A percentile compares a stretch with the other conserved stretches of the same genome.
These are phyloP conservation scores for Callimorpha dominula DNA, from an alignment of 2,888 invertebrate species.

Conservation along the genomic window DNA sequence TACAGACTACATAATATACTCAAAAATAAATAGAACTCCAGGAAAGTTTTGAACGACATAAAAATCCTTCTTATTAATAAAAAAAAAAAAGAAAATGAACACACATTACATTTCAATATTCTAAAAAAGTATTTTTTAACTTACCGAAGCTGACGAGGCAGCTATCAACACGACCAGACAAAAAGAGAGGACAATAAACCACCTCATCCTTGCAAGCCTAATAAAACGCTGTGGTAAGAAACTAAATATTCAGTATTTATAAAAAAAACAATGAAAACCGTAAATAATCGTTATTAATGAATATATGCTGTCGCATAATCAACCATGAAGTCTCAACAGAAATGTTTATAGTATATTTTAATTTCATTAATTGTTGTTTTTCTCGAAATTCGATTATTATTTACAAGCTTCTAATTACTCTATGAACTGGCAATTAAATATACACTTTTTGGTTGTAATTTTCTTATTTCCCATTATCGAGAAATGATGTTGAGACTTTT, in stretches of 20 bases:
- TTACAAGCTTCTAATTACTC: conserved; percentile 25
- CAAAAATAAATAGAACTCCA: too few species aligned
- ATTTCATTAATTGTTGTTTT: conserved; percentile 25
- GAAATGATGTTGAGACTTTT: not conserved
- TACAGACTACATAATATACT: too few species aligned
- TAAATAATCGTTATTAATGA: conserved; percentile 59
- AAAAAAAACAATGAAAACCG: conserved; percentile 37
- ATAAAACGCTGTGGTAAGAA: conserved; percentile 25
- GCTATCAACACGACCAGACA: conserved; percentile 43
- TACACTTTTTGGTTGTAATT: not conserved
- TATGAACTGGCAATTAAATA: conserved; percentile 7
- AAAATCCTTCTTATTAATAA: too few species aligned
- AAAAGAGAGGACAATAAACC: conserved; percentile 49
- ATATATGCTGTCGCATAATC: conserved; percentile 41
- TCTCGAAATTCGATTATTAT: conserved; percentile 29
- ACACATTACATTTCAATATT: not conserved
- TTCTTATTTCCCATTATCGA: not conserved
- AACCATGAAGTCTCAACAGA: conserved; percentile 48
- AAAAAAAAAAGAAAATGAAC: too few species aligned
- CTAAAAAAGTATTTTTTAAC: conserved; percentile 11
- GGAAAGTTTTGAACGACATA: too few species aligned
- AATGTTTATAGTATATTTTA: conserved; percentile 16
- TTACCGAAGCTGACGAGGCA: conserved; percentile 32
- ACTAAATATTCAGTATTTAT: conserved; percentile 38
- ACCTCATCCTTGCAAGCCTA: conserved; percentile 51